These are phyloP conservation scores for Nymphalis c-album DNA, from an alignment of 2,888 invertebrate species.

Conservation along the genomic window DNA sequence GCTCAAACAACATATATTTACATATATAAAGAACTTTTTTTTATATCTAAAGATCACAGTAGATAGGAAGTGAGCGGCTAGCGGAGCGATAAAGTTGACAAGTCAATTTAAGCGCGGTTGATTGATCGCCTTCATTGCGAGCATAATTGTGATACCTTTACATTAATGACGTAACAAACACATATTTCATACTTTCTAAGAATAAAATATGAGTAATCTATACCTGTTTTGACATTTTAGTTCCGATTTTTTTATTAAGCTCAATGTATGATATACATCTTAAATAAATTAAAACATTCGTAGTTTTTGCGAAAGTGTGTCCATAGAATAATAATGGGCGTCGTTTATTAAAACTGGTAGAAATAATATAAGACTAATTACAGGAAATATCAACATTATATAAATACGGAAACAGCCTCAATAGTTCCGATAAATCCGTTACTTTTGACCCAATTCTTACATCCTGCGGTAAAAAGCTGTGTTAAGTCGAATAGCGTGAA, in stretches of 20 bases:
- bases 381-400: slow-evolving; percentile 10
- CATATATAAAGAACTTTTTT: slow-evolving; percentile 3
- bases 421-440: slow-evolving; percentile 12
- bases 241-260: neutral
- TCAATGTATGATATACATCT: neutral
- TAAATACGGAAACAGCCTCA: slow-evolving; percentile 13
- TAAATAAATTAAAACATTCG: neutral
- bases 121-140: slow-evolving; percentile 32
- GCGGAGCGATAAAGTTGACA: slow-evolving; percentile 36
- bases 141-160: slow-evolving; percentile 28
- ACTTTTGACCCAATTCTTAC: slow-evolving; percentile 9
- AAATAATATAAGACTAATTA: neutral
- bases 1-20: neutral
- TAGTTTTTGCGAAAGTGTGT: neutral
- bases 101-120: slow-evolving; percentile 34
- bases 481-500: neutral
- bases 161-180: slow-evolving; percentile 25
- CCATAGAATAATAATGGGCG: neutral
- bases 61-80: slow-evolving; percentile 32
- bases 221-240: neutral
- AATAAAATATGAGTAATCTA: slow-evolving; percentile 1
- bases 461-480: slow-evolving; percentile 8
- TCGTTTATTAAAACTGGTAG: neutral
- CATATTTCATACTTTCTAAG: slow-evolving; percentile 22
- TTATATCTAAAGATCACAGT: slow-evolving; percentile 17